Evolutionary conservation across 2,113 vertebrate genomes (phyloP).

Genomic region (Labrus mixtus): DNA sequence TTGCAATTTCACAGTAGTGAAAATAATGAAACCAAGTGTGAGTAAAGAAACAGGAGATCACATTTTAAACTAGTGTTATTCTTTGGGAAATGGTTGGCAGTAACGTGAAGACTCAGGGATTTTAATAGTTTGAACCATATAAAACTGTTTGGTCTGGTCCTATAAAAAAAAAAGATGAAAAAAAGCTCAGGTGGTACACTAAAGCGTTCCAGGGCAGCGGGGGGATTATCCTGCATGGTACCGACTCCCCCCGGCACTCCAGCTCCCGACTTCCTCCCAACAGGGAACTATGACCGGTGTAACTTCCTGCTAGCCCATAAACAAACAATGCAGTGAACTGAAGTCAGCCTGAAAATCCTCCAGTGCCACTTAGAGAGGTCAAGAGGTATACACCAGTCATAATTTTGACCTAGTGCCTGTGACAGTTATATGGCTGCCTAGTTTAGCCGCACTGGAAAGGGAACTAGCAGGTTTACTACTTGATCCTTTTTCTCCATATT

Average conservation of each 20-base stretch:
- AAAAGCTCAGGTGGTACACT: slow-evolving; percentile 49
- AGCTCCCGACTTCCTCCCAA: slow-evolving; percentile 66
- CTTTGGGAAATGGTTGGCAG: not conserved
- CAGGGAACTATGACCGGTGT: slow-evolving; percentile 60
- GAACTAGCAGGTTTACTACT: slow-evolving; percentile 61
- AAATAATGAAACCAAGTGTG: not conserved
- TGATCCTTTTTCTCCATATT: slow-evolving; percentile 24
- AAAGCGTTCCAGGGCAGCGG: slow-evolving; percentile 47
- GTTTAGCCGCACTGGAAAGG: slow-evolving; percentile 50
- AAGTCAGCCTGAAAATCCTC: slow-evolving; percentile 77
- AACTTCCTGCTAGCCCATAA: slow-evolving; percentile 78
- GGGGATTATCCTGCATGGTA: slow-evolving; percentile 50
- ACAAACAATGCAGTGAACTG: slow-evolving; percentile 78
- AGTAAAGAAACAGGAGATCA: not conserved
- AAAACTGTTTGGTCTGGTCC: slow-evolving; percentile 33
- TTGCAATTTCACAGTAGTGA: not conserved
- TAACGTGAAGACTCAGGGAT: slow-evolving; percentile 23
- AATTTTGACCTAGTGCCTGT: slow-evolving; percentile 58
- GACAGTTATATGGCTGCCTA: slow-evolving; percentile 69
- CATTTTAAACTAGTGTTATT: not conserved
- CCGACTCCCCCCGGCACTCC: slow-evolving; percentile 28
- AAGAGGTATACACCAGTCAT: slow-evolving; percentile 68
- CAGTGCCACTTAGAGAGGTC: slow-evolving; percentile 74
- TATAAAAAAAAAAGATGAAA: slow-evolving; percentile 48
- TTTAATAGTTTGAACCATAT: slow-evolving; percentile 32